Evolutionary conservation across 2,113 vertebrate genomes (phyloP).

Genomic region (Leptodactylus fuscus): DNA sequence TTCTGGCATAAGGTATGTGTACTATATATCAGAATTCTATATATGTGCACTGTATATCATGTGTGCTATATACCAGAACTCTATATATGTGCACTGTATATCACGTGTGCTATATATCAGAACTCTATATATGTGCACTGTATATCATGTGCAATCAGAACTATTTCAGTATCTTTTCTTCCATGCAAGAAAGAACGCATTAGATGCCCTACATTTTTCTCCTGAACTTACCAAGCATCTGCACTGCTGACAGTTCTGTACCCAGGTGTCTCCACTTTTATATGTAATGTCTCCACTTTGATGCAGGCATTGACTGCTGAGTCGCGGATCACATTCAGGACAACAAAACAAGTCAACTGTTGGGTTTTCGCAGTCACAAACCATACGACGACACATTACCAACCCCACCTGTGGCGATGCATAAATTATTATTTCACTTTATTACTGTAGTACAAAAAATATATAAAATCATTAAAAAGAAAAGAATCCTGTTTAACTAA

Average conservation of each 20-base stretch:
- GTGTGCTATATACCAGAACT: too few relatives aligned
- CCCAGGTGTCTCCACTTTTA: constrained; percentile 94
- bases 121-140: too few relatives aligned
- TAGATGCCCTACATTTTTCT: too few relatives aligned
- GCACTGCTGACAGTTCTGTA: constrained; percentile 95
- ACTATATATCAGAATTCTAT: too few relatives aligned
- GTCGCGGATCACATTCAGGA: constrained; percentile 93
- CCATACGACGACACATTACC: constrained; percentile 97
- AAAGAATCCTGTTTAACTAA: constrained; percentile 67
- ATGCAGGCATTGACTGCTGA: constrained; percentile 94
- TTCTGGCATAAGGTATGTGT: too few relatives aligned
- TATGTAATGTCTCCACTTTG: constrained; percentile 91
- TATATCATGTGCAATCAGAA: too few relatives aligned
- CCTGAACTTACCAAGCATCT: constrained; percentile 88
- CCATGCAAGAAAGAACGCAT: not conserved
- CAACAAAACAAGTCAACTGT: constrained; percentile 96
- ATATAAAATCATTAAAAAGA: too few relatives aligned
- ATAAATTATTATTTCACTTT: not conserved
- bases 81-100: too few relatives aligned
- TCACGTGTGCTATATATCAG: too few relatives aligned
- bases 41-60: too few relatives aligned
- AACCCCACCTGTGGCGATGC: constrained; percentile 79
- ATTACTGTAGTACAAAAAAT: too few relatives aligned
- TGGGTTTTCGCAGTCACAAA: constrained; percentile 97
- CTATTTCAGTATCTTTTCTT: not conserved